Conservation (phyloP, 1,140 invertebrate genomes). For the Drosophila rhopaloa region DNA sequence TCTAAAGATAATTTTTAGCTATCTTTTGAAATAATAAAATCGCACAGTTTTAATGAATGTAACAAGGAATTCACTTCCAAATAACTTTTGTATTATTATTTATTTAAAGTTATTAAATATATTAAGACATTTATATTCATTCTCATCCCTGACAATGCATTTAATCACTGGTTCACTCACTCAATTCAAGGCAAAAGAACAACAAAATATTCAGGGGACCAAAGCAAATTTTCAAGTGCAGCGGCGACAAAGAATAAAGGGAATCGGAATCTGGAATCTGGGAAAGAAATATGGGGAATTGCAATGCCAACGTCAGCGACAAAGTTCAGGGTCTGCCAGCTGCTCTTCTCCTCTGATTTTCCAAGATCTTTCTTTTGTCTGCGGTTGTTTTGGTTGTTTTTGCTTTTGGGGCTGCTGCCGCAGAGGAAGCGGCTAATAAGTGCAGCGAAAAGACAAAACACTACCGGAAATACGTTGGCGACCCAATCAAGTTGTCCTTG, state of each 20-base stretch:
- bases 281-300: slow-evolving; percentile 42
- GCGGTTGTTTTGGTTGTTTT: slow-evolving; percentile 6
- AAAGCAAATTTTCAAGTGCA: slow-evolving; percentile 49
- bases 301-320: slow-evolving; percentile 56
- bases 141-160: slow-evolving; percentile 38
- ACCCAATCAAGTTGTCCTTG: slow-evolving; percentile 67
- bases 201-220: slow-evolving; percentile 13
- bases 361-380: slow-evolving; percentile 47
- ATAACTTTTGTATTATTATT: too few relatives aligned
- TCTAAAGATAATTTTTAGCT: not conserved
- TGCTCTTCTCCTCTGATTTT: slow-evolving; percentile 45
- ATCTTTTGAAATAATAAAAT: too few relatives aligned
- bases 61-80: too few relatives aligned
- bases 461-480: slow-evolving; percentile 69
- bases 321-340: slow-evolving; percentile 73
- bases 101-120: not conserved
- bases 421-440: slow-evolving; percentile 74
- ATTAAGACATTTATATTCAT: not conserved
- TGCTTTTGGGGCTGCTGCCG: slow-evolving; percentile 15
- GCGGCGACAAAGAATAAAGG: slow-evolving; percentile 50
- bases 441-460: slow-evolving; percentile 59
- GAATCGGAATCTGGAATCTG: slow-evolving; percentile 7
- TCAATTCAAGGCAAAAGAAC: slow-evolving; percentile 54
- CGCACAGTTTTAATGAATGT: too few relatives aligned
- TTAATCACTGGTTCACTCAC: slow-evolving; percentile 64